Evolutionary conservation across 2,113 vertebrate species (phyloP), one percentile per base, ranked within the genome.

Genomic region (Psettodes erumei): DNA sequence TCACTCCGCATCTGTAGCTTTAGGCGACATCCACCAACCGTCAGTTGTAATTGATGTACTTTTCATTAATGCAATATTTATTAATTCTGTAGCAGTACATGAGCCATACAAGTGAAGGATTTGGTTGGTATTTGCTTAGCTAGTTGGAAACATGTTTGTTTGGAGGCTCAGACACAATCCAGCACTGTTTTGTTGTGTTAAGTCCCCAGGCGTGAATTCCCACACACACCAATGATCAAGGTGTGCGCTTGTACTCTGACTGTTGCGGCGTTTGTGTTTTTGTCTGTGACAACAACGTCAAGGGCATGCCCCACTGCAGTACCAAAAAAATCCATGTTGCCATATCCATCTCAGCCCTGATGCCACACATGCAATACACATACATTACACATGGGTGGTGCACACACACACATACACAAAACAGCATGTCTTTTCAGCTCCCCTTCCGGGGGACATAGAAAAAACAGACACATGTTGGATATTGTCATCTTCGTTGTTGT

Each of bases 211-310:
- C 6, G 9, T 73, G 74, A 78, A 86, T 89, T 78, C 83, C 79
- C 71, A 73, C 18, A 70, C 54, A 81, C 68, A 70, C 59, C 35
- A 55, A 59, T 75, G 83, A 88, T 91, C 86, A 89, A 87, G 84
- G 89, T 87, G 77, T 58, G 64, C 48, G 60, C 62, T 71, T 67
- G 56, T 84, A 73, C 79, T 87, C 58, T 77, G 62, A 60, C 21
- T 66, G 59, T 82, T 77, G 23, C 48, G 33, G 60, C 11, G n/a
- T 48, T 28, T 79, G 63, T 81, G 64, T 85, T 79, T 81, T 62
- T 65, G 61, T 79, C 71, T 56, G 60, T 75, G 83, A 85, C 65
- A 73, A 74, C 61, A 56, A 73, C 69, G 77, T 88, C 65, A 85
- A 86, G 88, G 88, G 81, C 79, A 76, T 76, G 82, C 75, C 78